Base-by-base conservation (phyloP, 2,113 vertebrate genomes). In the Oceanites oceanicus region DNA sequence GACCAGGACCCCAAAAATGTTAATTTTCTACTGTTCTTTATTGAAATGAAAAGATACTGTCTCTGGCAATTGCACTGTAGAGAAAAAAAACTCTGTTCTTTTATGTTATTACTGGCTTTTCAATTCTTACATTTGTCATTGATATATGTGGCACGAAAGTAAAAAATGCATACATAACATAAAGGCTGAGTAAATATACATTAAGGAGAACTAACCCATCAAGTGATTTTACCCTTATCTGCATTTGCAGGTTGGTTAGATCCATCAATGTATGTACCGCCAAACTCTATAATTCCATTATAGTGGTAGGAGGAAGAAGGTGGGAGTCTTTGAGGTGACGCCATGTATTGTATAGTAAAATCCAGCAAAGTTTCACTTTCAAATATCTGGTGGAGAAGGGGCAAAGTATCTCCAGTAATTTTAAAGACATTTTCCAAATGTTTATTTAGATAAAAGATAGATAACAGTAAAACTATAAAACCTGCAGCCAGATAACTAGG, bases 361-460 rank as follows among this genome's bases (percentile, higher is more conserved):
- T 93, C 67, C 79, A 71, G 92, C 74, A 38, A 68, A 90, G 79
- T 96, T 97, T 94, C 95, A 80, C 97, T 97, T 98, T 98, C 98
- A 98, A 98, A 99, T 99, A 98, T 98, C 98, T 96, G 94, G 72
- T 96, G 96, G 97, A 96, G 97, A 96, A 97, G 96, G 97, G 97
- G 95, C 96, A 93, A 98, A 98, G 98, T 95, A 98, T 99, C 98
- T 98, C 96, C 98, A 98, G 99, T 99, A 98, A 98, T 98, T 99
- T 99, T 98, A 97, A 98, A 98, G 98, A 98, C 97, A 97, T 98
- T 98, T 98, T 97, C 98, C 98, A 99, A 99, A 99, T 99, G 98
- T 99, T 99, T 99, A 98, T 99, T 98, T 97, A 99, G 99, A 99
- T 99, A 98, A 98, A 98, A 98, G 97, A 94, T 86, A 94, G 99